Conservation (phyloP, 92 coral and sea anemone species). For the Parazoanthus swiftii region DNA sequence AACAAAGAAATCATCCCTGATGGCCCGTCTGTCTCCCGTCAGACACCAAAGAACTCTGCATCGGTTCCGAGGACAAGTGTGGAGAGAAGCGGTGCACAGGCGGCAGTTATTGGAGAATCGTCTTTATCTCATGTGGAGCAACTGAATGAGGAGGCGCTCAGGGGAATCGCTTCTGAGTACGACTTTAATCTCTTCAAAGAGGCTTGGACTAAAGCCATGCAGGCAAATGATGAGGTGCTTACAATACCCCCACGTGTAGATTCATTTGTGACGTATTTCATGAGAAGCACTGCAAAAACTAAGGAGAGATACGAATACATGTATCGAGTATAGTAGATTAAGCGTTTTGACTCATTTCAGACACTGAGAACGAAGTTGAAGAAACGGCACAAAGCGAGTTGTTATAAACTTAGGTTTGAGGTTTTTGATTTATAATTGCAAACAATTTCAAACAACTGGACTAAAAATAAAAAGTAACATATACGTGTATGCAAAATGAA, state of each 20-base stretch:
- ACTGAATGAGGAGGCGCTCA: conserved; percentile 76
- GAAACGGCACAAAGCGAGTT: too few species aligned
- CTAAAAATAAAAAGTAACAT: too few species aligned
- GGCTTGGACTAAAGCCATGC: conserved; percentile 83
- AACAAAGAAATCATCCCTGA: conserved; percentile 68
- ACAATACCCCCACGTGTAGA: background rate
- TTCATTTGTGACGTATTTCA: background rate
- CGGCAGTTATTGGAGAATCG: conserved; percentile 19
- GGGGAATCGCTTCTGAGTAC: conserved; percentile 68
- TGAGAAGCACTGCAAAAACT: too few species aligned
- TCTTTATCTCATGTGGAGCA: conserved; percentile 61
- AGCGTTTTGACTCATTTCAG: too few species aligned
- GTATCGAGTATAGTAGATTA: too few species aligned
- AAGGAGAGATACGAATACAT: too few species aligned
- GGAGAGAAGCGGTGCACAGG: conserved; percentile 17
- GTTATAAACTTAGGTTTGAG: too few species aligned
- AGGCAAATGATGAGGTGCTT: conserved; percentile 90
- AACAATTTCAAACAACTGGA: too few species aligned
- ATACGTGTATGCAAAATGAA: too few species aligned
- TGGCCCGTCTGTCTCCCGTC: conserved; percentile 19
- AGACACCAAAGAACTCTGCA: conserved; percentile 35
- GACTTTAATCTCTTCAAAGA: conserved; percentile 88
- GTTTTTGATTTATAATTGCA: too few species aligned
- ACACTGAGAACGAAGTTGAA: too few species aligned
- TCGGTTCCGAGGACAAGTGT: conserved; percentile 18